phyloP scores from a whole-genome alignment of 2,113 vertebrate genomes.

The Beaufortia kweichowensis region DNA sequence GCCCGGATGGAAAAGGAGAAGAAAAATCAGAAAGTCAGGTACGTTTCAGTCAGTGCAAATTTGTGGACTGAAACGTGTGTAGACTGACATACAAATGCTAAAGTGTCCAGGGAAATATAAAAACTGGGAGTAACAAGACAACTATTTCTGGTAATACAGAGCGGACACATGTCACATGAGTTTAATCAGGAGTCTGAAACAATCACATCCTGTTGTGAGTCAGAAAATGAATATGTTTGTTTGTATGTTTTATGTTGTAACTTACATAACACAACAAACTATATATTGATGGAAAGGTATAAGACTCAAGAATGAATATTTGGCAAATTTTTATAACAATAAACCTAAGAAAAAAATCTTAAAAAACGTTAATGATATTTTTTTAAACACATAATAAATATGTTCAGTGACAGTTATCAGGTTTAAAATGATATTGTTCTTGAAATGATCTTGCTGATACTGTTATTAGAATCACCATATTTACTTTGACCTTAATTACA shows the following conservation, averaged over 20 bases:
- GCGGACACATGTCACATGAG: constrained; percentile 46
- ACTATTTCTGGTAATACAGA: constrained; percentile 11
- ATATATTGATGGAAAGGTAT: too few relatives aligned
- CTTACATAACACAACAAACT: not conserved
- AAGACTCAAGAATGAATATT: too few relatives aligned
- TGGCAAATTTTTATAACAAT: too few relatives aligned
- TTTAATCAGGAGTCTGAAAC: constrained; percentile 41
- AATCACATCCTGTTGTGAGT: constrained; percentile 4
- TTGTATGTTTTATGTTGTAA: not conserved
- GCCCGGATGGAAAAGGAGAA: not conserved
- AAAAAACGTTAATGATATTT: too few relatives aligned
- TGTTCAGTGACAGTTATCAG: too few relatives aligned
- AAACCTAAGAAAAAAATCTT: too few relatives aligned
- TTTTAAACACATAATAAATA: too few relatives aligned
- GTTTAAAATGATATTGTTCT: too few relatives aligned
- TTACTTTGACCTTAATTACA: constrained; percentile 32
- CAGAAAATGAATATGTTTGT: constrained; percentile 1
- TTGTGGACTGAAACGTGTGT: not conserved
- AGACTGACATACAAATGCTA: constrained; percentile 51
- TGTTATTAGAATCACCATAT: not conserved
- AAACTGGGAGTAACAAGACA: not conserved
- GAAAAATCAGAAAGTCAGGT: constrained; percentile 22
- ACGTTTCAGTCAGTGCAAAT: constrained; percentile 30
- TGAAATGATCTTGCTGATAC: too few relatives aligned
- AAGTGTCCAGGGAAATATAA: constrained; percentile 48